phyloP scores from a whole-genome alignment of 2,888 invertebrate genomes.

The Lymantria monacha region DNA sequence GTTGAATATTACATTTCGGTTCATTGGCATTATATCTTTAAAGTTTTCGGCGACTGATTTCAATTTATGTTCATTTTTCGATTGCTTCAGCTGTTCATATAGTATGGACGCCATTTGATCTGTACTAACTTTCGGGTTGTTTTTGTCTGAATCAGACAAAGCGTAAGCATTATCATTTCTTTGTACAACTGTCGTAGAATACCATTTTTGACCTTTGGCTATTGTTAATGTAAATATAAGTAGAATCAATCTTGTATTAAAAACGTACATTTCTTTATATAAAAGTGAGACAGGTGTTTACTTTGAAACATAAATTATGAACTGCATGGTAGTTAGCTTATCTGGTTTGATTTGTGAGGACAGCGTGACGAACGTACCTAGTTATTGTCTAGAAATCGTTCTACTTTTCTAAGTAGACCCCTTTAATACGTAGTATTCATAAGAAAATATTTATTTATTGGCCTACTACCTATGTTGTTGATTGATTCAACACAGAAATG shows the following conservation, averaged over 20 bases:
- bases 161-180: conserved; percentile 15
- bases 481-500: no score
- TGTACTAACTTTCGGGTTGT: conserved; percentile 11
- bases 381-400: conserved; percentile 68
- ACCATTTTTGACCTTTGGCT: conserved; percentile 50
- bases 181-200: conserved; percentile 43
- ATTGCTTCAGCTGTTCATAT: conserved; percentile 9
- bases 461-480: no score
- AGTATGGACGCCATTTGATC: conserved; percentile 20
- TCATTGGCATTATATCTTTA: not conserved
- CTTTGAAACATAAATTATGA: conserved; percentile 12
- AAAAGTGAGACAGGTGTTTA: conserved; percentile 1
- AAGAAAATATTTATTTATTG: no score
- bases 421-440: conserved; percentile 34
- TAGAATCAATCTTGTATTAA: conserved; percentile 19
- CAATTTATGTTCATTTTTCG: conserved; percentile 5
- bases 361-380: conserved; percentile 49
- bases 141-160: conserved; percentile 5
- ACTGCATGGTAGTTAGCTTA: conserved; percentile 41
- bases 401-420: conserved; percentile 54
- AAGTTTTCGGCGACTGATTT: not conserved
- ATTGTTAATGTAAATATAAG: conserved; percentile 26
- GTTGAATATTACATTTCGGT: not conserved
- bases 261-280: conserved; percentile 26
- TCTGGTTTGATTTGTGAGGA: conserved; percentile 41